Base-by-base conservation (phyloP, 2,797 vertebrate species). In the Hypotaenidia okinawae region DNA sequence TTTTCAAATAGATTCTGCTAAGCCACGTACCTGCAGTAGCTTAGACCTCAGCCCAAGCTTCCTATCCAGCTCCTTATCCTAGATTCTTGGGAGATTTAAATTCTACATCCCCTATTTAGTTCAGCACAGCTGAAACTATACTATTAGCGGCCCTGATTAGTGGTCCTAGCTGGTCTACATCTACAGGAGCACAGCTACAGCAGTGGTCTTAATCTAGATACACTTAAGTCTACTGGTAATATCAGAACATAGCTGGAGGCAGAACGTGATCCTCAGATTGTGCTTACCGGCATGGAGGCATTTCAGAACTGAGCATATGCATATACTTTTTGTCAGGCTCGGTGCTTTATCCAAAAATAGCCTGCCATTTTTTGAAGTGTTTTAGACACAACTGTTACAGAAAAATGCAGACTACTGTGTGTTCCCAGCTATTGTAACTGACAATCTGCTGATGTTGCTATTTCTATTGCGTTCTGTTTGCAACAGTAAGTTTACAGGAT, bases 371-470 rank as follows among this genome's bases (percentile, higher is more conserved):
- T 93, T 84, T 80, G 28, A 89, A 94, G 85, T 79, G 67, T 74
- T 90, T 92, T 93, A 89, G 66, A 74, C 0, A 1, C 63, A 87
- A 83, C 66, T 67, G 64, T 89, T 89, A 70, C 0, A 87, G 74
- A 78, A 94, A 87, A 96, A 87, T 41, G 72, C 81, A 84, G 77
- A 86, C 70, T 72, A 41, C 86, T 75, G 15, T 75, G 85, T 63
- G 64, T 93, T 93, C 88, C 92, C 93, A 61, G 39, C 70, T 92
- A 68, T 87, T 96, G 88, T 95, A 79, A 92, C 73, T 73, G 75
- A 76, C 91, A 93, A 32, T 64, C 68, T 94, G 92, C 92, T 93
- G 95, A 93, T 88, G 54, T 30, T 93, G 92, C 87, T 94, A 47
- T 93, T 94, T 95, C 89, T 89, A 32, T 64, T 81, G 9, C 5